phyloP scores from a whole-genome alignment of 92 coral and sea anemone species.

The Epizoanthus rinbou region DNA sequence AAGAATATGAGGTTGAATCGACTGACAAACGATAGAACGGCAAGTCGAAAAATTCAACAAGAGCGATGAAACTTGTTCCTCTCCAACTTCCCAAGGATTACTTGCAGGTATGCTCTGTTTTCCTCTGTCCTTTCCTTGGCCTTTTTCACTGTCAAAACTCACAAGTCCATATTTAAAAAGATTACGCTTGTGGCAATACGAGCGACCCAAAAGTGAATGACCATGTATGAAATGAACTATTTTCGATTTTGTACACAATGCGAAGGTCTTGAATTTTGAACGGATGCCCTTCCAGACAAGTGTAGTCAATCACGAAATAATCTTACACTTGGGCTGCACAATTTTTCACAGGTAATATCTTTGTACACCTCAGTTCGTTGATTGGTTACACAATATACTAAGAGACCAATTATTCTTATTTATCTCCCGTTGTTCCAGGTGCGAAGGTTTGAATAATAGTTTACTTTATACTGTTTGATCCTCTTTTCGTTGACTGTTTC shows the following conservation, averaged over 20 bases:
- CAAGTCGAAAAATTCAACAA: background rate
- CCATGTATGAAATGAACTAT: too few relatives aligned
- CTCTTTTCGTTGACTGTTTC: slow-evolving; percentile 8
- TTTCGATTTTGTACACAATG: too few relatives aligned
- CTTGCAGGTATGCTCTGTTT: background rate
- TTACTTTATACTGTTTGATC: slow-evolving; percentile 6
- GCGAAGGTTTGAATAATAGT: slow-evolving; percentile 1
- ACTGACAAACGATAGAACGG: background rate
- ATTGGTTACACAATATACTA: slow-evolving; percentile 13
- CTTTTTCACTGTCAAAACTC: background rate
- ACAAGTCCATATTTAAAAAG: background rate
- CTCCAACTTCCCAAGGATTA: background rate
- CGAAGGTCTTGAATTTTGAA: too few relatives aligned
- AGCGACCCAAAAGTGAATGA: too few relatives aligned
- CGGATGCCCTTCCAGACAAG: too few relatives aligned
- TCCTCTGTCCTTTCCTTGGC: background rate
- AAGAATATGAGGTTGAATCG: background rate
- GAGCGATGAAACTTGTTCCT: background rate
- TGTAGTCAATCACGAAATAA: too few relatives aligned
- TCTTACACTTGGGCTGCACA: background rate
- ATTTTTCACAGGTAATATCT: background rate
- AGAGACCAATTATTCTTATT: slow-evolving; percentile 3
- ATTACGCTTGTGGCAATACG: too few relatives aligned
- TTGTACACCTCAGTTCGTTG: background rate
- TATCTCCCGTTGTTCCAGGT: slow-evolving; percentile 35